phyloP scores from a whole-genome alignment of 2,113 vertebrate genomes.

The Charina bottae region DNA sequence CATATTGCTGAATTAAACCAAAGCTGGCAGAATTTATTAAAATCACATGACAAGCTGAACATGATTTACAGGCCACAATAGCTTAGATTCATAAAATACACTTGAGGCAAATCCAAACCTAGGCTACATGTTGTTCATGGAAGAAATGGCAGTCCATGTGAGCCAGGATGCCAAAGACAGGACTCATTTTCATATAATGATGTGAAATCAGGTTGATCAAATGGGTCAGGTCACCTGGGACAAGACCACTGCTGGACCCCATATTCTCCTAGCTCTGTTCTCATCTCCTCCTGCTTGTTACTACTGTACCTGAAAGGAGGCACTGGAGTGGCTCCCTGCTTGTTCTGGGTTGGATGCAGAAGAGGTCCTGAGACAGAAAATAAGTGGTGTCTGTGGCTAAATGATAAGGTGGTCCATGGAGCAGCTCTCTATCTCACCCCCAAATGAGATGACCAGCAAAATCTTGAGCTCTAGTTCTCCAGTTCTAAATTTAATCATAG shows the following conservation, averaged over 20 bases:
- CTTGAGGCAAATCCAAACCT: background rate
- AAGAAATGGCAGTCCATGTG: background rate
- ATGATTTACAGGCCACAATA: background rate
- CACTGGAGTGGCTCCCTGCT: background rate
- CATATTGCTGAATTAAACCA: background rate
- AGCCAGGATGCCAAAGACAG: background rate
- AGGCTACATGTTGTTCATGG: background rate
- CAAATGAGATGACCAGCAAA: background rate
- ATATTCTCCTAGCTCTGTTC: background rate
- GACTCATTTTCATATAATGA: background rate
- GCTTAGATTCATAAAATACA: background rate
- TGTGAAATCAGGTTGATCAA: background rate
- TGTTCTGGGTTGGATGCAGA: background rate
- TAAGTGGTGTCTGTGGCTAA: background rate
- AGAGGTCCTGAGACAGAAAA: background rate
- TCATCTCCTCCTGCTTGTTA: background rate
- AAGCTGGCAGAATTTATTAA: background rate
- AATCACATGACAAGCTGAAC: background rate
- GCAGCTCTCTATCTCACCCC: background rate
- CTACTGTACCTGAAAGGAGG: background rate
- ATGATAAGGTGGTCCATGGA: background rate
- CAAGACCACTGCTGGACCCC: background rate
- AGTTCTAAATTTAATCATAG: background rate
- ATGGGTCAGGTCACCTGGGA: background rate
- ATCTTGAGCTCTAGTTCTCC: background rate